A percentile compares a stretch with the other conserved stretches of the same genome.
Conservation (phyloP, 1,140 invertebrate genomes). For the Cherax destructor region DNA sequence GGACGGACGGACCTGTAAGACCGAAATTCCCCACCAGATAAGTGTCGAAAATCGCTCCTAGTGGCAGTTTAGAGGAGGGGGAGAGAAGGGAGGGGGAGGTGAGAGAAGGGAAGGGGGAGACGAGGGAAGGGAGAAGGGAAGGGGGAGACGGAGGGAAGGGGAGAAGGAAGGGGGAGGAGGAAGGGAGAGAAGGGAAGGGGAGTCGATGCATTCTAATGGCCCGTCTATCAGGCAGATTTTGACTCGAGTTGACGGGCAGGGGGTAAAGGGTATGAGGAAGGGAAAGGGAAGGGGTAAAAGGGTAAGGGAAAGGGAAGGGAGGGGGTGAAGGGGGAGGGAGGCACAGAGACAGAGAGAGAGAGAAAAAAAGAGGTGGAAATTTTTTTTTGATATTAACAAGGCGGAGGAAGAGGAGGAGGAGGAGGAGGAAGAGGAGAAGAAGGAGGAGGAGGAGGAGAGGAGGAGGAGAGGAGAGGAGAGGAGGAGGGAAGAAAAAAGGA, state of each 20-base stretch:
- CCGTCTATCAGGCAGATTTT: too few species aligned
- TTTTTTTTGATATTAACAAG: conserved; percentile 35
- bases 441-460: not conserved
- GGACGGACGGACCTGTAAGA: too few species aligned
- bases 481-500: not conserved
- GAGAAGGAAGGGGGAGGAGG: too few species aligned
- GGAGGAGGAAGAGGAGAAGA: not conserved
- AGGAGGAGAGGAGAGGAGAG: not conserved
- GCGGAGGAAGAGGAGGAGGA: not conserved
- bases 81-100: too few species aligned
- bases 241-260: too few species aligned
- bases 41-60: too few species aligned
- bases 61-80: not conserved
- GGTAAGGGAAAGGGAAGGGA: not conserved
- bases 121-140: too few species aligned
- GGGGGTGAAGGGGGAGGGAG: not conserved
- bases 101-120: too few species aligned
- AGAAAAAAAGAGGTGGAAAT: not conserved
- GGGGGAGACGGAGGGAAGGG: too few species aligned
- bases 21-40: too few species aligned
- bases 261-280: not conserved
- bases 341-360: not conserved
- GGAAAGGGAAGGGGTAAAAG: not conserved
- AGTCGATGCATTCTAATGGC: too few species aligned
- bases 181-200: too few species aligned